Evolutionary conservation across 2,888 invertebrate genomes (phyloP).

Genomic region (Heliothis peltigera): DNA sequence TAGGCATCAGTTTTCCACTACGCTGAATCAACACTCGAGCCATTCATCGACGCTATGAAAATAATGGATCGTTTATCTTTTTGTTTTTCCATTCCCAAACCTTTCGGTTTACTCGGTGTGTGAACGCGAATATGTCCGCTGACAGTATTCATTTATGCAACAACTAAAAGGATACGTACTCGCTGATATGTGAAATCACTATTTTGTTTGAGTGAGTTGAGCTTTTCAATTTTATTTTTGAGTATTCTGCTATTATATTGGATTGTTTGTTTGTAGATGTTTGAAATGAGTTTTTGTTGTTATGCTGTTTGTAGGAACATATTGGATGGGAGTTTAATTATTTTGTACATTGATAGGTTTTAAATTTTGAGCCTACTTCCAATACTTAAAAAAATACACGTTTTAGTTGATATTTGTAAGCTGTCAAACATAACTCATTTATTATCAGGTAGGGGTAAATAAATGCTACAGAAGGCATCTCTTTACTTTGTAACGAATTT

Average conservation of each 20-base stretch:
- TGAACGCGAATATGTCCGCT: constrained; percentile 73
- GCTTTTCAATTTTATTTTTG: constrained; percentile 67
- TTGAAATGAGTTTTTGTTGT: constrained; percentile 46
- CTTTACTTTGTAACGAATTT: too few relatives aligned
- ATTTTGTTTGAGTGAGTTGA: constrained; percentile 73
- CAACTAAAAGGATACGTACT: constrained; percentile 75
- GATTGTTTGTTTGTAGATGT: constrained; percentile 47
- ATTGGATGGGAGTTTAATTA: constrained; percentile 14
- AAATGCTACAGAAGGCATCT: too few relatives aligned
- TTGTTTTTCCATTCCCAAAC: constrained; percentile 75
- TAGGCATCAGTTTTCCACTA: constrained; percentile 80
- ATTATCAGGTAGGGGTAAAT: too few relatives aligned
- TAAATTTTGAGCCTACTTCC: not conserved
- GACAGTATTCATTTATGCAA: constrained; percentile 84
- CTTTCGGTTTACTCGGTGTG: constrained; percentile 72
- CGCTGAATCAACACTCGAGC: constrained; percentile 80
- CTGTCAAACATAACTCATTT: too few relatives aligned
- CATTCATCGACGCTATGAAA: constrained; percentile 85
- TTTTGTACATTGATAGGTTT: not conserved
- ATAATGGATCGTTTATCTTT: constrained; percentile 85
- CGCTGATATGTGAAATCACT: constrained; percentile 84
- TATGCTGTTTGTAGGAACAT: constrained; percentile 14
- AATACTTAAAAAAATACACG: too few relatives aligned
- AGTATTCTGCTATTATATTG: constrained; percentile 42
- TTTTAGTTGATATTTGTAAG: not conserved